Conservation (phyloP, 92 coral and sea anemone genomes). For the Palythoa heliodiscus region DNA sequence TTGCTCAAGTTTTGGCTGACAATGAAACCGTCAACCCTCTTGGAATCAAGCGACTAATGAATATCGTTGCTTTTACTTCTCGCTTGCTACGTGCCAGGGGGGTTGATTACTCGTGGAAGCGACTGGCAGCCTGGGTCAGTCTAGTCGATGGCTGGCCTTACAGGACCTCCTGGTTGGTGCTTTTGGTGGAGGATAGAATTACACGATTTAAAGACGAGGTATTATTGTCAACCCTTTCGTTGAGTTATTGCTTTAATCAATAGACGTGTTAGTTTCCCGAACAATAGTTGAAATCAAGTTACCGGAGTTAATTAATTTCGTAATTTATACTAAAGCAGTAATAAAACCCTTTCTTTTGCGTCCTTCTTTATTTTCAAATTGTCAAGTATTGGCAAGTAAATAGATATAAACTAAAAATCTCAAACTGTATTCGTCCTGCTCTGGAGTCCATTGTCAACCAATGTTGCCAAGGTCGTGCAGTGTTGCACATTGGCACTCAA, state of each 20-base stretch:
- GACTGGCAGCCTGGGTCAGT: slow-evolving; percentile 98
- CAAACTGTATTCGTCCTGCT: too few species aligned
- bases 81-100: slow-evolving; percentile 96
- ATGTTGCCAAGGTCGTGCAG: too few species aligned
- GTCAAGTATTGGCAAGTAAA: too few species aligned
- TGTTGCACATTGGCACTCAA: too few species aligned
- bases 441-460: too few species aligned
- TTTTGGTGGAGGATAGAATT: slow-evolving; percentile 81
- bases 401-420: too few species aligned
- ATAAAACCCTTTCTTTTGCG: too few species aligned
- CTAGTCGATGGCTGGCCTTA: slow-evolving; percentile 98
- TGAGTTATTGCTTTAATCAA: background rate
- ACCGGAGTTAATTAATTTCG: too few species aligned
- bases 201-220: slow-evolving; percentile 74
- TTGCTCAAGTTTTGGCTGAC: slow-evolving; percentile 95
- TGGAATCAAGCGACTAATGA: slow-evolving; percentile 93
- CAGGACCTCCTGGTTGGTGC: slow-evolving; percentile 95
- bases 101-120: slow-evolving; percentile 91
- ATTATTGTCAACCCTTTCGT: background rate
- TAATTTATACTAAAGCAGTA: too few species aligned
- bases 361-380: too few species aligned
- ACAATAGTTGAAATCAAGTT: too few species aligned
- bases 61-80: slow-evolving; percentile 91
- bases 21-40: slow-evolving; percentile 95
- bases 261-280: too few species aligned